Base-by-base conservation (phyloP, 2,113 vertebrate genomes). In the Ramphastos sulfuratus region DNA sequence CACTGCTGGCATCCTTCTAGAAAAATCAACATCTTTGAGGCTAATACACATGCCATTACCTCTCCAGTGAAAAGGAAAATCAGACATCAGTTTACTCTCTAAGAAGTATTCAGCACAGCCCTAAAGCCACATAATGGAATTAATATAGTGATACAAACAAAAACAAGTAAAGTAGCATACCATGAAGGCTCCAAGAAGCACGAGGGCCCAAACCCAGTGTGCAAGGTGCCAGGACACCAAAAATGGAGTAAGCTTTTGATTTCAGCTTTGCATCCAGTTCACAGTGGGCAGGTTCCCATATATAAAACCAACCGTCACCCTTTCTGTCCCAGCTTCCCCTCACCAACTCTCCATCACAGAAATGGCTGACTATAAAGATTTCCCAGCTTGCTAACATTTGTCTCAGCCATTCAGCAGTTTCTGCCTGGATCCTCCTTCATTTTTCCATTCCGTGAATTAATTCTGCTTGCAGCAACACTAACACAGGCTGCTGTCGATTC, bases 381-480 rank as follows among this genome's bases (percentile, higher is more conserved):
- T 95, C 82, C 90, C 85, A 88, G 72, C 85, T 91, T 15, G 1
- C 7, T 39, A 94, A 85, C 81, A 37, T 90, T 93, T 78, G 63
- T 54, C 85, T 95, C 83, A 94, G 65, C 91, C 90, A 94, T 94
- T 96, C 95, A 94, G 85, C 94, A 93, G 24, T 88, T 95, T 90
- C 79, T 96, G 87, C 37, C 94, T 92, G 85, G 48, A 95, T 90
- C 21, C 83, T 93, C 79, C 87, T 94, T 75, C 80, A 73, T 65
- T 59, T 92, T 85, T 93, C 89, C 58, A 83, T 46, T 61, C 80
- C 72, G 54, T 92, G 89, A 96, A 95, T 95, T 92, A 92, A 96
- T 95, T 92, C 92, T 93, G 90, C 96, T 94, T 95, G 91, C 58
- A 93, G 82, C 90, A 96, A 90, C 94, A 91, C 90, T 95, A 90